Evolutionary conservation across 2,113 vertebrate species (phyloP).

Genomic region (Amia ocellicauda): DNA sequence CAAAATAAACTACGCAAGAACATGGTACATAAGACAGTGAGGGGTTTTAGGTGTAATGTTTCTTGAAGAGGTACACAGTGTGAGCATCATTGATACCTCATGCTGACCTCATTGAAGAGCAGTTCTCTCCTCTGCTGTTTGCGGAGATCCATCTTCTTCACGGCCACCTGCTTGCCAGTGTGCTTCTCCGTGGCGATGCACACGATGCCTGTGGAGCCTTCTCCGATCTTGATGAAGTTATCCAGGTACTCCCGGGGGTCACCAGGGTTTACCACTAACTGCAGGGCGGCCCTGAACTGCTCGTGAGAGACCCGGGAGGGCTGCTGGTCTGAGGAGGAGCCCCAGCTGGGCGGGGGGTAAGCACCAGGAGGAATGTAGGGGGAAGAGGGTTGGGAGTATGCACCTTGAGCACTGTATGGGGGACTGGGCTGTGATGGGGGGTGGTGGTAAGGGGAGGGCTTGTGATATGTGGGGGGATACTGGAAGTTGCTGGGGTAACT

Average conservation of each 20-base stretch:
- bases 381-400: slow-evolving; percentile 84
- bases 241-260: slow-evolving; percentile 97
- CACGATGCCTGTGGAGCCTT: slow-evolving; percentile 95
- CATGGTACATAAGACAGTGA: not conserved
- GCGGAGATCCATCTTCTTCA: slow-evolving; percentile 98
- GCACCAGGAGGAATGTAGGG: slow-evolving; percentile 82
- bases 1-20: not conserved
- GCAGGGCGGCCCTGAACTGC: slow-evolving; percentile 94
- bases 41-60: not conserved
- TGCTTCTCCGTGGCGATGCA: slow-evolving; percentile 96
- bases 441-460: slow-evolving; percentile 82
- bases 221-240: slow-evolving; percentile 96
- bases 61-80: no score
- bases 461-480: slow-evolving; percentile 84
- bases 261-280: slow-evolving; percentile 92
- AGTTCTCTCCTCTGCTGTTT: slow-evolving; percentile 95
- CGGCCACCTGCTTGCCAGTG: slow-evolving; percentile 93
- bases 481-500: slow-evolving; percentile 83
- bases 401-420: slow-evolving; percentile 86
- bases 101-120: slow-evolving; percentile 94
- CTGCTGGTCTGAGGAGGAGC: slow-evolving; percentile 88
- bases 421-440: slow-evolving; percentile 81
- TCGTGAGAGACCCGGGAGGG: slow-evolving; percentile 94
- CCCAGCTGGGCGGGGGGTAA: slow-evolving; percentile 93
- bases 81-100: not conserved